Base-by-base conservation (phyloP, 2,797 vertebrate genomes). In the Pseudomugil tenellus region DNA sequence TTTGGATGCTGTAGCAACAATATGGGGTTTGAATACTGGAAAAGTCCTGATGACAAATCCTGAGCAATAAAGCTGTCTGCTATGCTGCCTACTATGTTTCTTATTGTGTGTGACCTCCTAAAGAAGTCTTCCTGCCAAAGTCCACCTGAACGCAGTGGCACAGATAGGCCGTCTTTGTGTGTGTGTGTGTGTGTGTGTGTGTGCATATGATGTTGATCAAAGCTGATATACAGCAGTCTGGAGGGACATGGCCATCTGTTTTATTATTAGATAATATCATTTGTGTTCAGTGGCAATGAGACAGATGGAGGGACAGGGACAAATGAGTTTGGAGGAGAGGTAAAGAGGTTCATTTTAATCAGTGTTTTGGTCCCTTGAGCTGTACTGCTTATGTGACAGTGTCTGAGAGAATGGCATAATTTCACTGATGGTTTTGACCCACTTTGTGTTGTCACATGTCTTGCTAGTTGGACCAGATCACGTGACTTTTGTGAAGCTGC, bases 391-490 rank as follows among this genome's bases (percentile, higher is more conserved):
- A 17, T 49, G 62, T 54, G 59, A 1, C 43, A 52, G 59, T 41
- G 68, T 74, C 29, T 17, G 55, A 46, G 63, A 64, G 70, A 70
- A 84, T 79, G 86, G 76, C 83, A 92, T 70, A 26, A 85, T 86
- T 89, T 85, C 70, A 6, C 77, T 76, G 83, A 78, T 89, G 81
- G 80, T 81, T 89, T 76, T 90, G 90, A 91, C 90, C 90, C 86
- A 93, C 48, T 90, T 92, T 65, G 35, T 71, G 54, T 12, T 10
- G 65, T 84, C 90, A 91, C 81, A 82, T 87, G 85, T 85, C 71
- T 60, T 35, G 23, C 43, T 72, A 72, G 76, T 68, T 67, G 77
- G 78, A 52, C 66, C 74, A 32, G 14, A 73, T 86, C 87, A 86
- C 53, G 63, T 85, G 79, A 89, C 54, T 35, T 28, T 43, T 62